These are phyloP conservation scores for Tortrix viridana DNA, from an alignment of 2,888 invertebrate species.

Conservation along the genomic window DNA sequence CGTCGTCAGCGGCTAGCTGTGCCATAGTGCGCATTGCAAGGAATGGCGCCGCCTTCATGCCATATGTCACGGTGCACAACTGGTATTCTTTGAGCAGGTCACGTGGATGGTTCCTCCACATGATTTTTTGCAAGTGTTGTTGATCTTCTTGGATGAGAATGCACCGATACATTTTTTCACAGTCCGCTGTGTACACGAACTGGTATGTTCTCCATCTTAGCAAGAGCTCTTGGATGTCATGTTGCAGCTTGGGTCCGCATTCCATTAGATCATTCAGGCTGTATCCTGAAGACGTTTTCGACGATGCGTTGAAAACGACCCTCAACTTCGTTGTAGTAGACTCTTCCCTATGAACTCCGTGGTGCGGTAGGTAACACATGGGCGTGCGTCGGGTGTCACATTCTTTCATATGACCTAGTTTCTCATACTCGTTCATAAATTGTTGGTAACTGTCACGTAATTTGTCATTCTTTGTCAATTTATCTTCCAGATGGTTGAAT, in stretches of 20 bases:
- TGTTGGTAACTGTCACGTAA: neutral
- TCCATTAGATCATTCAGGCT: constrained; percentile 18
- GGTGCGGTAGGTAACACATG: constrained; percentile 20
- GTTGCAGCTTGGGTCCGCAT: constrained; percentile 34
- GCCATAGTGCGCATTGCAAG: constrained; percentile 38
- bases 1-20: constrained; percentile 39
- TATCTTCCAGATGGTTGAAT: constrained; percentile 9
- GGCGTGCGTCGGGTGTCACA: no score
- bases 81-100: constrained; percentile 31
- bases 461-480: neutral
- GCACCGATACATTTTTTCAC: constrained; percentile 40
- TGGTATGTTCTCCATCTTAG: constrained; percentile 39
- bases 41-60: neutral
- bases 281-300: constrained; percentile 2
- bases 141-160: constrained; percentile 34
- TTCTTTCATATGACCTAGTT: constrained; percentile 27
- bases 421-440: constrained; percentile 24
- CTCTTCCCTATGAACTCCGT: constrained; percentile 13
- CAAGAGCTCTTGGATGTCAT: constrained; percentile 38
- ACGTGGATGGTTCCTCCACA: constrained; percentile 34
- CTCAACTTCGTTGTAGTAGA: constrained; percentile 24
- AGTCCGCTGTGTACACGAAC: constrained; percentile 39
- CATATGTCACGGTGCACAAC: constrained; percentile 1
- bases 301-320: constrained; percentile 26
- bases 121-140: constrained; percentile 38